These are phyloP conservation scores for Cerastis leucographa DNA, from an alignment of 2,888 invertebrate species.

Conservation along the genomic window DNA sequence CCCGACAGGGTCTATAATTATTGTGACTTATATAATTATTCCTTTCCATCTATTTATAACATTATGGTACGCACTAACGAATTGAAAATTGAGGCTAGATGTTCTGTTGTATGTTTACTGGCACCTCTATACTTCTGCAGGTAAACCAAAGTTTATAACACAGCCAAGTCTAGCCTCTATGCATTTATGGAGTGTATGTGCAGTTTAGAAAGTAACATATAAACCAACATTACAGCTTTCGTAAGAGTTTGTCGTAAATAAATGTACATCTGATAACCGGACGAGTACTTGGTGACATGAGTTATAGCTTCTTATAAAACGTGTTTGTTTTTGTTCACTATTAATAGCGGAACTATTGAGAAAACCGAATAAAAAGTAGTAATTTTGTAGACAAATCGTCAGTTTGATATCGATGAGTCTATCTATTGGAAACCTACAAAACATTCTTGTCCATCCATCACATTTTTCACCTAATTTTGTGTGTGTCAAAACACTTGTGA, in stretches of 20 bases:
- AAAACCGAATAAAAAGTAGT: neutral
- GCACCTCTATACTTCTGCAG: neutral
- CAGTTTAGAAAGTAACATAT: conserved; percentile 57
- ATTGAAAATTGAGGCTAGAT: no score
- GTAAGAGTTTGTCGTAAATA: conserved; percentile 58
- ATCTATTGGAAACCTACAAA: neutral
- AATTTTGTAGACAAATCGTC: conserved; percentile 4
- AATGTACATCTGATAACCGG: conserved; percentile 54
- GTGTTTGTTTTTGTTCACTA: conserved; percentile 33
- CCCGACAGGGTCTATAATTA: no score
- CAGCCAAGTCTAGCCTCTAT: neutral
- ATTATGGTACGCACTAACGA: no score
- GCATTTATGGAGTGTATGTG: conserved; percentile 14
- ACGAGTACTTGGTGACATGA: conserved; percentile 42
- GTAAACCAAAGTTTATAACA: neutral
- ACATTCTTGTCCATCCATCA: conserved; percentile 5
- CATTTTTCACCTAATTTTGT: neutral
- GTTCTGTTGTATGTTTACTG: no score
- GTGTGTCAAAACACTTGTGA: conserved; percentile 1
- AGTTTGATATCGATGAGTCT: neutral
- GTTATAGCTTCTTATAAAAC: conserved; percentile 46
- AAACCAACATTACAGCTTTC: conserved; percentile 57
- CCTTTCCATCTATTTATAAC: no score
- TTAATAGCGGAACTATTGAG: neutral
- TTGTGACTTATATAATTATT: no score